Base-by-base conservation (phyloP, 2,797 vertebrate genomes). In the Poeciliopsis paucimaculata region DNA sequence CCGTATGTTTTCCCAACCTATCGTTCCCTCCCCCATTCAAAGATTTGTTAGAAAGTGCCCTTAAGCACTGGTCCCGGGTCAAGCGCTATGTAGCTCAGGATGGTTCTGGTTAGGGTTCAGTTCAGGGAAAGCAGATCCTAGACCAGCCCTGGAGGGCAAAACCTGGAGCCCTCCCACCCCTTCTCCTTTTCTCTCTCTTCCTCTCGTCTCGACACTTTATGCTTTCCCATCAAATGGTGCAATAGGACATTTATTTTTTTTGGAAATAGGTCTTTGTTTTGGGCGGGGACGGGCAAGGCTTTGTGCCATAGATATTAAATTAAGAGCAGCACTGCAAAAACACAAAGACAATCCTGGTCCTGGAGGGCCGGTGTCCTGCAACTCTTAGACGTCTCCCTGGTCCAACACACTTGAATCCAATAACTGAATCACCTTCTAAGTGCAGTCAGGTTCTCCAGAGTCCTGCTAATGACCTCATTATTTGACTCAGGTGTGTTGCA, bases 1-100 rank as follows among this genome's bases (percentile, higher is more conserved):
- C 91, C 85, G 79, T 92, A 89, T 92, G 92, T 94, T 92, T 72
- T 74, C 77, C 41, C 64, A 46, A n/a, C 34, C 12, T 28, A 4
- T 57, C 12, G 57, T 79, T 43, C 78, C 72, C 62, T 46, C 80
- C 76, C 80, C 76, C 78, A 87, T 85, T 85, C 89, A 89, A 92
- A 94, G 93, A 92, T 91, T 94, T 95, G 94, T 92, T 94, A 94
- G 95, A 94, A 95, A 95, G 95, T 94, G 94, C 94, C 95, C 94
- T 94, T 93, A 95, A 94, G 94, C 92, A 93, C 95, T 95, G 95
- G 94, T 95, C 95, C 92, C 90, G 95, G 93, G 94, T 95, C 95
- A 95, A 94, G 92, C 90, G 94, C 87, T 90, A 93, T 95, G 95
- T 94, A 95, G 95, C 92, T 94, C 92, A 92, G 92, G 91, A 93